Evolutionary conservation across 92 coral and sea anemone genomes (phyloP).

Genomic region (Meandrina meandrites): DNA sequence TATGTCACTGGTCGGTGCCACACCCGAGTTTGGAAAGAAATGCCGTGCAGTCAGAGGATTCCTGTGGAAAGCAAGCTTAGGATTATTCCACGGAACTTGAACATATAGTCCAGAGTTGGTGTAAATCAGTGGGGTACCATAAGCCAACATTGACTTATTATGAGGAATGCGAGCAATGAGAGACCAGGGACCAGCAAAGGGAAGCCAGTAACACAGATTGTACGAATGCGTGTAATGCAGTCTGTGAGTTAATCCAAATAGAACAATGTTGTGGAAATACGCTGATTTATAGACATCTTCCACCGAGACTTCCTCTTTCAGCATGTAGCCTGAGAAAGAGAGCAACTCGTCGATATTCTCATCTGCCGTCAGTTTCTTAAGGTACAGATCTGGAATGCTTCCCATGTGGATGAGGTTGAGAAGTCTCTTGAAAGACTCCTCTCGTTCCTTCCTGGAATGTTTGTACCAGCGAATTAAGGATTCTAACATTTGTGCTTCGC

Average conservation of each 20-base stretch:
- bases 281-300: slow-evolving; percentile 43
- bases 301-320: slow-evolving; percentile 46
- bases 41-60: slow-evolving; percentile 60
- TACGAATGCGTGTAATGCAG: slow-evolving; percentile 47
- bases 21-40: slow-evolving; percentile 31
- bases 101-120: slow-evolving; percentile 56
- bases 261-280: slow-evolving; percentile 55
- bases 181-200: slow-evolving; percentile 68
- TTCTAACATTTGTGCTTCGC: slow-evolving; percentile 62
- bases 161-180: slow-evolving; percentile 62
- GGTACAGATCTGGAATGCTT: slow-evolving; percentile 55
- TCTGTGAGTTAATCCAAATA: slow-evolving; percentile 60
- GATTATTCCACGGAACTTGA: slow-evolving; percentile 54
- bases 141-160: slow-evolving; percentile 49
- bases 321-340: slow-evolving; percentile 47
- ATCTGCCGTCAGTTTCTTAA: slow-evolving; percentile 46
- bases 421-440: slow-evolving; percentile 44
- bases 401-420: slow-evolving; percentile 55
- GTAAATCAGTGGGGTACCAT: slow-evolving; percentile 49
- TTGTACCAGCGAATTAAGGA: slow-evolving; percentile 63
- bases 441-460: slow-evolving; percentile 42
- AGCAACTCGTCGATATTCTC: slow-evolving; percentile 42
- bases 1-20: slow-evolving; percentile 34
- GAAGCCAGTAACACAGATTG: slow-evolving; percentile 65
- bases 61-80: slow-evolving; percentile 56